Conservation (phyloP, 1,140 invertebrate genomes). For the Dermatophagoides farinae region DNA sequence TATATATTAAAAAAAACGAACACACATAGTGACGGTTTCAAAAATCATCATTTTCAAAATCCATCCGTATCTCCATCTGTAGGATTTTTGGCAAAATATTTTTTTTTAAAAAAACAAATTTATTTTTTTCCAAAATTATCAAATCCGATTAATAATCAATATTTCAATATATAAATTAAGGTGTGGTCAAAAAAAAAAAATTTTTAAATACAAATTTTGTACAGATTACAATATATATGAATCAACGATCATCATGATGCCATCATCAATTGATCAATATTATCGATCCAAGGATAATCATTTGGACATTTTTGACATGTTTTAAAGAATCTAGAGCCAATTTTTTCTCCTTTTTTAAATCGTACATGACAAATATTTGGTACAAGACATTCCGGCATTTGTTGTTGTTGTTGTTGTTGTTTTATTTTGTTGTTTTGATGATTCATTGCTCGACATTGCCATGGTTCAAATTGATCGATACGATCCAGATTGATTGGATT, state of each 20-base stretch:
- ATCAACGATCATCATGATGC: background rate
- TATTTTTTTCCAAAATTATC: too few relatives aligned
- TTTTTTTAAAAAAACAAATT: too few relatives aligned
- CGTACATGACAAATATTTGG: slow-evolving; percentile 80
- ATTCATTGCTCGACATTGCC: slow-evolving; percentile 60
- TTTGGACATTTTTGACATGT: slow-evolving; percentile 78
- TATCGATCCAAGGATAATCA: slow-evolving; percentile 78
- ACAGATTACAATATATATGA: too few relatives aligned
- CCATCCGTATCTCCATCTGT: too few relatives aligned
- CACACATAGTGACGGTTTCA: too few relatives aligned
- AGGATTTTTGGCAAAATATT: too few relatives aligned
- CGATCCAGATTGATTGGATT: slow-evolving; percentile 60
- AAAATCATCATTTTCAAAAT: too few relatives aligned
- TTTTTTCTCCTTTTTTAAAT: slow-evolving; percentile 58
- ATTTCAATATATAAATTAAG: too few relatives aligned
- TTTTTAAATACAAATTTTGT: too few relatives aligned
- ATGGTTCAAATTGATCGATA: slow-evolving; percentile 61
- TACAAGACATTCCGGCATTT: slow-evolving; percentile 70
- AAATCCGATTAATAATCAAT: too few relatives aligned
- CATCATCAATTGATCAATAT: background rate
- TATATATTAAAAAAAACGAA: too few relatives aligned
- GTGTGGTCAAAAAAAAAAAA: too few relatives aligned
- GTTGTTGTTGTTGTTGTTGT: slow-evolving; percentile 17
- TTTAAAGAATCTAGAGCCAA: slow-evolving; percentile 54
- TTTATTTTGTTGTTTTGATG: slow-evolving; percentile 28